A percentile compares a stretch with the other conserved stretches of the same genome.
Conservation (phyloP, 2,797 vertebrate genomes). For the Halcyon badia region DNA sequence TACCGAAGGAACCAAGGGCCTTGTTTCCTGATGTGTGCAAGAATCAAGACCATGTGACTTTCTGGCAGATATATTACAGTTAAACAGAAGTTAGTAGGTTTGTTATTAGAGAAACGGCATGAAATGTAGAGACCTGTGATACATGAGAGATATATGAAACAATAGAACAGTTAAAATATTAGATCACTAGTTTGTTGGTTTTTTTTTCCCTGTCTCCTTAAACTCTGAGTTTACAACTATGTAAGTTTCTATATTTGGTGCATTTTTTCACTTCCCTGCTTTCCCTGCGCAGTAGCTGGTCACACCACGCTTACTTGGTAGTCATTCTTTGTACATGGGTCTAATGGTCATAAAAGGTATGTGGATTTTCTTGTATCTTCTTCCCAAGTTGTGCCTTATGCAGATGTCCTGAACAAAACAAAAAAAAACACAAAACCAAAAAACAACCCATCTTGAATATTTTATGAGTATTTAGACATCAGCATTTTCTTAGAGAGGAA, state of each 20-base stretch:
- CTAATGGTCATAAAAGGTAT: not conserved
- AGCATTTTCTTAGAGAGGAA: not conserved
- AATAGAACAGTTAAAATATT: not conserved
- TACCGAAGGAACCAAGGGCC: not conserved
- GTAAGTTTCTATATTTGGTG: not conserved
- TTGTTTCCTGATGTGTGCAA: not conserved
- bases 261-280: not conserved
- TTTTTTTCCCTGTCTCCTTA: not conserved
- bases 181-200: not conserved
- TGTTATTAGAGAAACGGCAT: not conserved
- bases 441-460: not conserved
- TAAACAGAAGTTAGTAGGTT: not conserved
- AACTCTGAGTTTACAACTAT: not conserved
- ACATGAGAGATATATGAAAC: not conserved
- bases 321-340: not conserved
- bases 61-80: not conserved
- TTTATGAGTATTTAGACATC: not conserved
- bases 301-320: not conserved
- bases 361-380: not conserved
- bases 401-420: not conserved
- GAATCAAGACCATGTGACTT: not conserved
- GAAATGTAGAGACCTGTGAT: not conserved
- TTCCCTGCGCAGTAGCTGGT: not conserved
- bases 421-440: not conserved
- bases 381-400: not conserved